Percentiles rank a stretch among this genome's conserved stretches.
Conservation (phyloP, 2,797 vertebrate species). For the Enteromius paludinosus region DNA sequence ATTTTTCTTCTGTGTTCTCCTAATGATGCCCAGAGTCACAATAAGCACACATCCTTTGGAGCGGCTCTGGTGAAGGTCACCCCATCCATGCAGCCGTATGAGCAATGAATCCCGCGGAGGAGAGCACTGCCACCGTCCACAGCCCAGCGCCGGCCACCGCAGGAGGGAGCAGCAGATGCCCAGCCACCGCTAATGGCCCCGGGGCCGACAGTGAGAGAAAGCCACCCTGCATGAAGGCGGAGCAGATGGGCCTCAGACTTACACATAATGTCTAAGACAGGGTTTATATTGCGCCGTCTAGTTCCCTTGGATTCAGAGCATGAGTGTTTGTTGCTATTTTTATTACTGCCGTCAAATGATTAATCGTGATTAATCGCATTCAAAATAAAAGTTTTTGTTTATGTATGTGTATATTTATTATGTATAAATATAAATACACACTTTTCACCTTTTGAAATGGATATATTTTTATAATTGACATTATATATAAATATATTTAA, state of each 20-base stretch:
- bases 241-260: slow-evolving; percentile 47
- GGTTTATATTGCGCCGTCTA: not conserved
- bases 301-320: not conserved
- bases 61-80: slow-evolving; percentile 56
- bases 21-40: slow-evolving; percentile 53
- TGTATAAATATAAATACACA: too few relatives aligned
- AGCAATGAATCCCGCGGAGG: slow-evolving; percentile 55
- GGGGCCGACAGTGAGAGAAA: slow-evolving; percentile 40
- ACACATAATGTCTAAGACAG: slow-evolving; percentile 5
- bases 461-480: too few relatives aligned
- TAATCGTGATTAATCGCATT: too few relatives aligned
- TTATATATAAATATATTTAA: too few relatives aligned
- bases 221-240: slow-evolving; percentile 28
- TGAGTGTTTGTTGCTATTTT: not conserved
- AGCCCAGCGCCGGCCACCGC: slow-evolving; percentile 45
- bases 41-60: slow-evolving; percentile 55
- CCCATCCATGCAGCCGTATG: slow-evolving; percentile 42
- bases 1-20: slow-evolving; percentile 56
- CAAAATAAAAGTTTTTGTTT: too few relatives aligned
- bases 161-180: slow-evolving; percentile 43
- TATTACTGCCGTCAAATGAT: too few relatives aligned
- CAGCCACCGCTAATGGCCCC: slow-evolving; percentile 34
- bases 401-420: too few relatives aligned
- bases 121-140: slow-evolving; percentile 23
- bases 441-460: too few relatives aligned